A percentile compares a stretch with the other conserved stretches of the same genome.
These are phyloP conservation scores for Camelus bactrianus DNA, from an alignment of 2,113 vertebrate genomes.

Conservation along the genomic window DNA sequence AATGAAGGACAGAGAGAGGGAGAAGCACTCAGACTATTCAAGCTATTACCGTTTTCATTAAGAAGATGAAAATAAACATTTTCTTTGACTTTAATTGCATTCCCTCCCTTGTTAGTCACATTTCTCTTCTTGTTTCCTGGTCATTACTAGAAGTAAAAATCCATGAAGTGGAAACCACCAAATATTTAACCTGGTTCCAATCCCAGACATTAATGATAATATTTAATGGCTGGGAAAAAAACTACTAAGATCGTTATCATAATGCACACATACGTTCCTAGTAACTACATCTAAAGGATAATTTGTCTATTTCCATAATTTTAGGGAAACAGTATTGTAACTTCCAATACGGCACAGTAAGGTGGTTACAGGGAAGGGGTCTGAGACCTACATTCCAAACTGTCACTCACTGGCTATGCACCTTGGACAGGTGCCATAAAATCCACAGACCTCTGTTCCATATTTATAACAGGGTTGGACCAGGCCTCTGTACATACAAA, in stretches of 20 bases:
- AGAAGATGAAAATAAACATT: background rate
- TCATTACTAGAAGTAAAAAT: background rate
- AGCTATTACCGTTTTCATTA: background rate
- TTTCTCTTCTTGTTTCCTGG: background rate
- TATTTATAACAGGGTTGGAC: background rate
- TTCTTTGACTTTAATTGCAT: background rate
- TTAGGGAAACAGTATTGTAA: background rate
- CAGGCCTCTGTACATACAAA: too few species aligned
- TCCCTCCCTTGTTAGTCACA: background rate
- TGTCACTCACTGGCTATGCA: background rate
- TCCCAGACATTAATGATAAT: background rate
- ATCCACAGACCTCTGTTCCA: background rate
- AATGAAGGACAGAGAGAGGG: background rate
- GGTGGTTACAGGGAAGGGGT: background rate
- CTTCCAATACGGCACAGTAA: background rate
- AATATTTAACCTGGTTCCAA: conserved; percentile 22
- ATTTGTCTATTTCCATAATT: background rate
- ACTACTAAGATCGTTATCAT: background rate
- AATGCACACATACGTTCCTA: background rate
- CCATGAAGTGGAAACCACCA: background rate
- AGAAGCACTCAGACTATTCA: background rate
- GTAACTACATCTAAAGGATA: background rate
- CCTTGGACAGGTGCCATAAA: background rate
- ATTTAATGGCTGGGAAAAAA: background rate
- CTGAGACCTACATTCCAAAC: background rate